These are phyloP conservation scores for Drosophila parvula DNA, from an alignment of 1,140 invertebrate genomes.

Conservation along the genomic window DNA sequence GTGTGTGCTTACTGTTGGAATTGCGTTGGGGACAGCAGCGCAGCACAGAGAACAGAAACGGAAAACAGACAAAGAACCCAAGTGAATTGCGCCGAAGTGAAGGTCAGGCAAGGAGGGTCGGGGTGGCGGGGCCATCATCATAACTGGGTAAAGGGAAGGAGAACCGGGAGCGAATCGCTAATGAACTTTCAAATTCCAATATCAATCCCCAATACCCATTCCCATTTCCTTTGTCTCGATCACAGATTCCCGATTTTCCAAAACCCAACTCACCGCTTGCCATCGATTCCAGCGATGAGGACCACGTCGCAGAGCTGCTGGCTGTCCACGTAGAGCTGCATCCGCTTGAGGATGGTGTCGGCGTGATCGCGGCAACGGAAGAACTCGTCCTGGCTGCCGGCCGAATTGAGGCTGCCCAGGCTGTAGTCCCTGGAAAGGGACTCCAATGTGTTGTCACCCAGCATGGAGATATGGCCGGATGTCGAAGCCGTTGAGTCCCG, in stretches of 20 bases:
- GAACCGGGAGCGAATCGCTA: slow-evolving; percentile 34
- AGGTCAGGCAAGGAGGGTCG: slow-evolving; percentile 47
- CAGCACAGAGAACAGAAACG: slow-evolving; percentile 29
- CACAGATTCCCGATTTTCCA: slow-evolving; percentile 12
- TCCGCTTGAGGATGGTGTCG: slow-evolving; percentile 90
- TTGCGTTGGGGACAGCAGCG: slow-evolving; percentile 52
- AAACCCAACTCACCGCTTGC: slow-evolving; percentile 85
- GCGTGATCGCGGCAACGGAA: slow-evolving; percentile 92
- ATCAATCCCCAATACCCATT: slow-evolving; percentile 27
- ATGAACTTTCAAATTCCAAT: slow-evolving; percentile 50
- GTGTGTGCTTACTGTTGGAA: slow-evolving; percentile 37
- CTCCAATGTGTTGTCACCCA: slow-evolving; percentile 70
- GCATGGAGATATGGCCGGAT: slow-evolving; percentile 75
- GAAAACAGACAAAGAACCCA: slow-evolving; percentile 70
- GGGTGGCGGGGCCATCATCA: background rate
- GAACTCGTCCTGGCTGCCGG: slow-evolving; percentile 88
- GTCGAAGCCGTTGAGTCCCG: slow-evolving; percentile 80
- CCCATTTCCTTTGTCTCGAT: slow-evolving; percentile 54
- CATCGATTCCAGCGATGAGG: slow-evolving; percentile 88
- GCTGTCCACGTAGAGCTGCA: slow-evolving; percentile 92
- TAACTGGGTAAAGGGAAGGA: background rate
- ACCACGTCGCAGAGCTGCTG: slow-evolving; percentile 92
- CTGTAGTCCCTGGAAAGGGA: slow-evolving; percentile 77
- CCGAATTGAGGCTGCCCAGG: slow-evolving; percentile 76
- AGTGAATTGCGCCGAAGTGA: slow-evolving; percentile 56